Evolutionary conservation across 2,888 invertebrate genomes (phyloP).

Genomic region (Drosophila leonis): DNA sequence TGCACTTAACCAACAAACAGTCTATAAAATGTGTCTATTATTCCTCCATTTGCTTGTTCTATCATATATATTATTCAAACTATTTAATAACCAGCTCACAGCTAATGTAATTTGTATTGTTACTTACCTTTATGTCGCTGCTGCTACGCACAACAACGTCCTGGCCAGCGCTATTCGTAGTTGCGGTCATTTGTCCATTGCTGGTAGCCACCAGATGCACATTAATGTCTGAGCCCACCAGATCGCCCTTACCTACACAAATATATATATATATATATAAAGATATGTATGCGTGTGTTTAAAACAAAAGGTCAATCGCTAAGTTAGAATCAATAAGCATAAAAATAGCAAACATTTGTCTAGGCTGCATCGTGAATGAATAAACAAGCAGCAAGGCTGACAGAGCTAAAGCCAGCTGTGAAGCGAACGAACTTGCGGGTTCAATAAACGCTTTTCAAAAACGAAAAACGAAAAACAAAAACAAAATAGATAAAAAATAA

Average conservation of each 20-base stretch:
- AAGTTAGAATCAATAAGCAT: constrained; percentile 74
- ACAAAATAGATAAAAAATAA: constrained; percentile 1
- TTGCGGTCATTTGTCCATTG: constrained; percentile 87
- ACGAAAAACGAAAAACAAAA: constrained; percentile 20
- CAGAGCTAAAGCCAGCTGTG: constrained; percentile 26
- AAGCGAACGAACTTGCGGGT: constrained; percentile 72
- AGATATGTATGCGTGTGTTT: not conserved
- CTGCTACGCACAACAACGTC: constrained; percentile 96
- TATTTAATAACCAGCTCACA: constrained; percentile 6
- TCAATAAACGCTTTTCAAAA: constrained; percentile 61
- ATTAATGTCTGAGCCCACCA: constrained; percentile 96
- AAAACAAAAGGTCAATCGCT: constrained; percentile 63
- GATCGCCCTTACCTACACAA: constrained; percentile 95
- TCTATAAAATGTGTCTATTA: not conserved
- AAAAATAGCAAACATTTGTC: constrained; percentile 79
- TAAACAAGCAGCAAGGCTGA: constrained; percentile 62
- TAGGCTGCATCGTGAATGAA: constrained; percentile 70
- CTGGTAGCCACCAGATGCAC: constrained; percentile 91
- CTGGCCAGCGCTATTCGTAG: constrained; percentile 87
- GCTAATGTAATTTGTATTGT: constrained; percentile 28
- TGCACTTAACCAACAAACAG: not conserved
- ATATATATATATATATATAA: not conserved
- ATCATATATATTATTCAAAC: not conserved
- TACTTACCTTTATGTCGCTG: constrained; percentile 93
- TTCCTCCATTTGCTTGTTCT: not conserved